These are phyloP conservation scores for Nephrocerus scutellatus DNA, from an alignment of 2,888 invertebrate species.

Conservation along the genomic window DNA sequence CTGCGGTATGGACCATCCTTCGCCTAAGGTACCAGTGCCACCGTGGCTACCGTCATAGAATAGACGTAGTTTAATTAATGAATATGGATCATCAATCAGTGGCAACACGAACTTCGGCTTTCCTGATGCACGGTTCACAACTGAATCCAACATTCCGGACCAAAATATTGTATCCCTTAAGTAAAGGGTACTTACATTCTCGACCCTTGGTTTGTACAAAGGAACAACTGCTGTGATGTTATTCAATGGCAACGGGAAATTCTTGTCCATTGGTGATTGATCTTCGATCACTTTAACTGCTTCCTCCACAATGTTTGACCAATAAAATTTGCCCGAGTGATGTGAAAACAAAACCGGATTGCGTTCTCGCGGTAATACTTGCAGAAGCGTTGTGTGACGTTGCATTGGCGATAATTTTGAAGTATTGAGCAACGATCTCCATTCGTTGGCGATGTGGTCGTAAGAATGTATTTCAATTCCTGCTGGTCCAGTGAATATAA, in stretches of 20 bases:
- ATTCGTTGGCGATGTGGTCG: background rate
- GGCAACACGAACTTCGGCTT: conserved; percentile 9
- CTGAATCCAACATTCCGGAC: conserved; percentile 4
- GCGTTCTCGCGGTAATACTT: background rate
- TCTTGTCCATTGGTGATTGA: too few relatives aligned
- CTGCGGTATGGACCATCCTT: conserved; percentile 10
- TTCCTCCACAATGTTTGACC: conserved; percentile 1
- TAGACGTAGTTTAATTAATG: conserved; percentile 1
- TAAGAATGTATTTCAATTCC: conserved; percentile 5
- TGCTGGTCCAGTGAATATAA: conserved; percentile 10
- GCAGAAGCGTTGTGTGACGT: conserved; percentile 7
- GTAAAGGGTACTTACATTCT: too few relatives aligned
- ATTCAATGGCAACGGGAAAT: too few relatives aligned
- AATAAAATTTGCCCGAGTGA: background rate
- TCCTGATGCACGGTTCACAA: background rate
- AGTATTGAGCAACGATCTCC: background rate
- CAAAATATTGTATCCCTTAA: conserved; percentile 9
- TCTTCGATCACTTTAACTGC: too few relatives aligned
- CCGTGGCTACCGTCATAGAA: conserved; percentile 5
- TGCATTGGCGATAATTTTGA: conserved; percentile 2
- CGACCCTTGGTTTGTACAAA: too few relatives aligned
- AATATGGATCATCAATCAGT: conserved; percentile 5
- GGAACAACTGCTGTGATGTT: too few relatives aligned
- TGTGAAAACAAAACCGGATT: background rate
- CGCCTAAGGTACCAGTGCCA: conserved; percentile 4